Evolutionary conservation across 2,113 vertebrate species (phyloP), one percentile per base, ranked within the genome.

Genomic region (Tringa solitaria): DNA sequence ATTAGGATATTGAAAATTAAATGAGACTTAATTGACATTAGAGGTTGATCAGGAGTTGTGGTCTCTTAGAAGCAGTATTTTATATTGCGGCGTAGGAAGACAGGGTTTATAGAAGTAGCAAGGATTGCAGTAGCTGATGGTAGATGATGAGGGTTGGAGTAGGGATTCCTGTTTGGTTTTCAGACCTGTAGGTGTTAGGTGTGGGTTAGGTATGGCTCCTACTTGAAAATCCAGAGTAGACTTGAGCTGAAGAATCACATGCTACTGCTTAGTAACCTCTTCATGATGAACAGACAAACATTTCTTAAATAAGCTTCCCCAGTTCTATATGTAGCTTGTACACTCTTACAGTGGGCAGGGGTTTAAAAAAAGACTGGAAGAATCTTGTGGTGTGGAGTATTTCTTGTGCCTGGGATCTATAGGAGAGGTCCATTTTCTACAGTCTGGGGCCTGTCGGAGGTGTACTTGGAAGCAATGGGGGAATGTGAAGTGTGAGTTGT

Each of bases 401-500:
- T 88, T 77, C 28, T 78, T 65, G 28, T 72, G 32, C 17, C 11
- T 81, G 43, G 14, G 12, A 75, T 85, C 24, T 53, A 4, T 3
- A 85, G 10, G 20, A 50, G 11, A 74, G 7, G 50, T 65, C 4
- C 14, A 26, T 12, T 87, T 95, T 65, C 35, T 57, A 7, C 12
- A 19, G 0, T 37, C 7, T 53, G 28, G 50, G 27, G 1, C n/a
- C 14, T 65, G 39, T 68, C 5, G 3, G 8, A 39, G 35, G 11
- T 57, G 9, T 84, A 27, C 18, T 51, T 81, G n/a, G 30, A 81
- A 53, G n/a, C 16, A 84, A 17, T 4, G 14, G 6, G 16, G 17
- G 33, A 74, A 26, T 0, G 0, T 12, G 7, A 64, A 45, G 14
- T 1, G 0, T 4, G 7, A 57, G 22, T 45, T 84, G 9, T 64